Conservation (phyloP, 1,140 invertebrate species). For the Drosophila takahashii region DNA sequence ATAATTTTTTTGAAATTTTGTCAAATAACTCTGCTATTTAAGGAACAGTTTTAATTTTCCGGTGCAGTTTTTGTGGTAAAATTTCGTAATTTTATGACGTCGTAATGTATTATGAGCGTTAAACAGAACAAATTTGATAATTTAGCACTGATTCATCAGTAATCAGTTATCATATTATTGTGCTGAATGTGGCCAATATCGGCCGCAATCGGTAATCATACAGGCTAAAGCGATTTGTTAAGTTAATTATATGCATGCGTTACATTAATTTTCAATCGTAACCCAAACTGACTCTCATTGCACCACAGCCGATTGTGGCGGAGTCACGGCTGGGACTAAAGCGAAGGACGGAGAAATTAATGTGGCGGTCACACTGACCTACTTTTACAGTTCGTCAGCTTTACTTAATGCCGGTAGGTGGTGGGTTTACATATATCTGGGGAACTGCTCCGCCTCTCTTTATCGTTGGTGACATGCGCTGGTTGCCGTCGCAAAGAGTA, state of each 20-base stretch:
- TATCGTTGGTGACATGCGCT: neutral
- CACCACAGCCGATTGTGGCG: neutral
- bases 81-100: too few relatives aligned
- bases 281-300: constrained; percentile 10
- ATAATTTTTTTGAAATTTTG: too few relatives aligned
- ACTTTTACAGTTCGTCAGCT: constrained; percentile 32
- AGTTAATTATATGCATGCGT: constrained; percentile 70
- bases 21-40: too few relatives aligned
- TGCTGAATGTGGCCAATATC: neutral
- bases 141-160: too few relatives aligned
- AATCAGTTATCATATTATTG: too few relatives aligned
- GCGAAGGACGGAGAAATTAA: too few relatives aligned
- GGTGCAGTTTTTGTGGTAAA: too few relatives aligned
- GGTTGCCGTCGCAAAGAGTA: constrained; percentile 10
- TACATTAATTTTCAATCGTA: constrained; percentile 70
- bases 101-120: too few relatives aligned
- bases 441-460: constrained; percentile 6
- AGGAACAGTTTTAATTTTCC: too few relatives aligned
- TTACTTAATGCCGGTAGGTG: neutral
- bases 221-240: constrained; percentile 60
- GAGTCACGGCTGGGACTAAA: neutral
- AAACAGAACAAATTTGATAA: too few relatives aligned
- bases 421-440: neutral
- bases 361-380: constrained; percentile 27
- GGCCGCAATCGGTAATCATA: constrained; percentile 40